Conservation (phyloP, 2,797 vertebrate species). For the Semaprochilodus insignis region DNA sequence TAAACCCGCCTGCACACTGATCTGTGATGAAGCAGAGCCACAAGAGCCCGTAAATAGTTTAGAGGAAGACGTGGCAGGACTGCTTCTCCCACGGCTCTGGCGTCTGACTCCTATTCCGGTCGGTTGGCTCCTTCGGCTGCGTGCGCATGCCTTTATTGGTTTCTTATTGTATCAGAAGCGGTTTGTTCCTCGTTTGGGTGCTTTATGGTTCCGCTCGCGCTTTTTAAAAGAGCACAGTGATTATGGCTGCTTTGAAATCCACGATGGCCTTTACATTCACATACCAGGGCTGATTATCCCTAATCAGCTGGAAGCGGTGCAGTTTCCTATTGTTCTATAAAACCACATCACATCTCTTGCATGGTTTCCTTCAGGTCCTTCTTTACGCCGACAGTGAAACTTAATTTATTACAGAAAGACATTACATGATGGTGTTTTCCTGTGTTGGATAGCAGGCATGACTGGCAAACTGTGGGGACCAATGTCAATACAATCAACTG, state of each 20-base stretch:
- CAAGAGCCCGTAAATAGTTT: not conserved
- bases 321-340: not conserved
- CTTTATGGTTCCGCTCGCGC: not conserved
- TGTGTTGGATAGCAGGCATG: too few relatives aligned
- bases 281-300: not conserved
- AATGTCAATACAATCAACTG: too few relatives aligned
- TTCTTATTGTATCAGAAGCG: conserved; percentile 3
- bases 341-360: not conserved
- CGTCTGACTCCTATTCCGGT: not conserved
- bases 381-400: too few relatives aligned
- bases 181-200: conserved; percentile 4
- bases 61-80: not conserved
- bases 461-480: too few relatives aligned
- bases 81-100: not conserved
- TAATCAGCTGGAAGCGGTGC: not conserved
- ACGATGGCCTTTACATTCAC: not conserved
- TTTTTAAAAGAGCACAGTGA: conserved; percentile 26
- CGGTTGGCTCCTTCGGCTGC: not conserved
- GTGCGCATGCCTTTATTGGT: not conserved
- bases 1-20: not conserved
- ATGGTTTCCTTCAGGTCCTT: too few relatives aligned
- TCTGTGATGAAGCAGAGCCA: not conserved
- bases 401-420: too few relatives aligned
- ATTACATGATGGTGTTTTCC: too few relatives aligned
- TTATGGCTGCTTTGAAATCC: conserved; percentile 10